Conservation (phyloP, 2,113 vertebrate genomes). For the Pterophyllum scalare region DNA sequence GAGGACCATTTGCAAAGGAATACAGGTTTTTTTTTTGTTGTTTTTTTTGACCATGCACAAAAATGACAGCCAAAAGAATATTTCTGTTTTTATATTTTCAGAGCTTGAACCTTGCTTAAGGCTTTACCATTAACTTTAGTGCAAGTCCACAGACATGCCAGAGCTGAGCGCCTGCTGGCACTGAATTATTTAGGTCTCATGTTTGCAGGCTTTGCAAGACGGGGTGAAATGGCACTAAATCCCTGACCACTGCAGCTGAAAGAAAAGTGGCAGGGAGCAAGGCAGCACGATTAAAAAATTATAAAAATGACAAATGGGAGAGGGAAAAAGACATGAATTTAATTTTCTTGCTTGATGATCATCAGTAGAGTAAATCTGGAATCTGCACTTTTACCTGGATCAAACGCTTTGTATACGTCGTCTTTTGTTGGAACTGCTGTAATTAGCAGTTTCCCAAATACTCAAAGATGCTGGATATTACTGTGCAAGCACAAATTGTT, state of each 20-base stretch:
- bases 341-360: neutral
- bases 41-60: constrained; percentile 34
- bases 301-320: constrained; percentile 8
- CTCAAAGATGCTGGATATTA: neutral
- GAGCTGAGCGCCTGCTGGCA: constrained; percentile 47
- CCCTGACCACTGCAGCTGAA: constrained; percentile 36
- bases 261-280: constrained; percentile 19
- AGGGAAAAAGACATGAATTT: neutral
- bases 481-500: constrained; percentile 11
- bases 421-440: neutral
- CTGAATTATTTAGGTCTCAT: constrained; percentile 68
- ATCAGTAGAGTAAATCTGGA: neutral
- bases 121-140: constrained; percentile 40
- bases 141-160: constrained; percentile 32
- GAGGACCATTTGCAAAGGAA: neutral
- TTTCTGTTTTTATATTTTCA: constrained; percentile 24
- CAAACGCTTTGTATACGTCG: neutral
- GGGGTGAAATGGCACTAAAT: constrained; percentile 50
- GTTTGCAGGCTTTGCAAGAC: constrained; percentile 50
- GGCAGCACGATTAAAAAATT: neutral
- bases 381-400: neutral
- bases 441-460: neutral
- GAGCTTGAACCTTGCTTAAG: constrained; percentile 21
- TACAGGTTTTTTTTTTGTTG: too few relatives aligned
- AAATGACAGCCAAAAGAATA: constrained; percentile 26